phyloP scores from a whole-genome alignment of 2,888 invertebrate genomes.

The Cephus runcator region DNA sequence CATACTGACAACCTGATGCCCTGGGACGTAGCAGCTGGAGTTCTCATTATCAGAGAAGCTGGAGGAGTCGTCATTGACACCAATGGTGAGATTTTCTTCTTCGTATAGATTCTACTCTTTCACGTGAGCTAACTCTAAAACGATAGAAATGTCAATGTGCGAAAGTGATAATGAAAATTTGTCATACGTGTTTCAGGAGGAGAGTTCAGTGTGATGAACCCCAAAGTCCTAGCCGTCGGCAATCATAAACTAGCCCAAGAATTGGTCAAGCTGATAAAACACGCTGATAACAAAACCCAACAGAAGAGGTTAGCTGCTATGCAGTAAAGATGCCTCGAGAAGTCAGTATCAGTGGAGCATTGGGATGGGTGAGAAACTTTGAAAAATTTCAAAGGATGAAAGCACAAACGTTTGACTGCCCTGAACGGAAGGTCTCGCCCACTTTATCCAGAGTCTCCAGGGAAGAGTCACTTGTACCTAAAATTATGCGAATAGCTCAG shows the following conservation, averaged over 20 bases:
- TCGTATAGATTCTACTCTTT: neutral
- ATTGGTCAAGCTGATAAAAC: constrained; percentile 66
- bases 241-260: constrained; percentile 67
- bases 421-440: neutral
- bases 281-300: constrained; percentile 63
- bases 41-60: constrained; percentile 79
- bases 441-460: neutral
- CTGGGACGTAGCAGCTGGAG: constrained; percentile 86
- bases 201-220: constrained; percentile 71
- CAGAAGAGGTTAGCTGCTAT: constrained; percentile 30
- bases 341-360: neutral
- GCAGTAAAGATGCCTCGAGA: neutral
- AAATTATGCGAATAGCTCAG: neutral
- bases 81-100: constrained; percentile 63
- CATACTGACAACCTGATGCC: constrained; percentile 80
- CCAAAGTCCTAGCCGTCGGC: constrained; percentile 69
- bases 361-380: neutral
- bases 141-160: neutral
- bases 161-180: constrained; percentile 5
- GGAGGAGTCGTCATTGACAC: constrained; percentile 79
- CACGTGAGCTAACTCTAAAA: neutral
- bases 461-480: neutral
- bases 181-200: constrained; percentile 49
- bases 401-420: neutral
- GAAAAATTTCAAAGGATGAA: neutral